Conservation (phyloP, 1,140 invertebrate genomes). For the Drosophila yakuba region DNA sequence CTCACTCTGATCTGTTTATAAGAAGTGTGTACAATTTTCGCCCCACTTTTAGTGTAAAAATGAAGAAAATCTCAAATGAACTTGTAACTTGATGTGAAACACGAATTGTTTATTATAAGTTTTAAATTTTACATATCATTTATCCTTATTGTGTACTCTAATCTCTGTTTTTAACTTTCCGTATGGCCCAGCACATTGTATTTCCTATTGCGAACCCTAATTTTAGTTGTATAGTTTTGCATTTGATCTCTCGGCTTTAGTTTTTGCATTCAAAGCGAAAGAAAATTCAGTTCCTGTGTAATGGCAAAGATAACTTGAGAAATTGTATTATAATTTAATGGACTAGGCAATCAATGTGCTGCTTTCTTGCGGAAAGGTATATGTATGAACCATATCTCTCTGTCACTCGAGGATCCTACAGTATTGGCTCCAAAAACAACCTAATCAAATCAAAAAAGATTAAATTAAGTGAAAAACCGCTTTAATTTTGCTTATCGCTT, state of each 20-base stretch:
- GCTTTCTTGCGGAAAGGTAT: conserved; percentile 29
- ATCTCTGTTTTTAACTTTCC: conserved; percentile 24
- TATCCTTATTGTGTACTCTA: conserved; percentile 7
- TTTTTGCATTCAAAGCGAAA: conserved; percentile 34
- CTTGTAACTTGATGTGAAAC: conserved; percentile 44
- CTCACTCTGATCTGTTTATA: conserved; percentile 34
- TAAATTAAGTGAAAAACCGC: conserved; percentile 12
- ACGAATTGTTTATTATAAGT: conserved; percentile 36
- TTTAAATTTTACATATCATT: conserved; percentile 48
- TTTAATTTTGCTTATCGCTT: conserved; percentile 12
- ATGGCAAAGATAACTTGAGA: conserved; percentile 36
- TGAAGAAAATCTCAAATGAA: conserved; percentile 22
- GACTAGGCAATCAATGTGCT: conserved; percentile 24
- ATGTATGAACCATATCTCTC: conserved; percentile 6
- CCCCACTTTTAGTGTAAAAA: conserved; percentile 12
- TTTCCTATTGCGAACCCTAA: conserved; percentile 9
- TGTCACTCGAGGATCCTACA: conserved; percentile 15
- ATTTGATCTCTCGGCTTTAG: conserved; percentile 38
- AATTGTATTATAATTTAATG: conserved; percentile 54
- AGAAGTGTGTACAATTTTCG: not conserved
- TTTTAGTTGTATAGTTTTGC: conserved; percentile 43
- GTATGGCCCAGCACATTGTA: conserved; percentile 39
- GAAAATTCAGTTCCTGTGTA: conserved; percentile 44
- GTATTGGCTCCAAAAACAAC: conserved; percentile 40
- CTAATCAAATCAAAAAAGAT: conserved; percentile 24